Evolutionary conservation across 2,888 invertebrate genomes (phyloP).

Genomic region (Cremastinae sp.): DNA sequence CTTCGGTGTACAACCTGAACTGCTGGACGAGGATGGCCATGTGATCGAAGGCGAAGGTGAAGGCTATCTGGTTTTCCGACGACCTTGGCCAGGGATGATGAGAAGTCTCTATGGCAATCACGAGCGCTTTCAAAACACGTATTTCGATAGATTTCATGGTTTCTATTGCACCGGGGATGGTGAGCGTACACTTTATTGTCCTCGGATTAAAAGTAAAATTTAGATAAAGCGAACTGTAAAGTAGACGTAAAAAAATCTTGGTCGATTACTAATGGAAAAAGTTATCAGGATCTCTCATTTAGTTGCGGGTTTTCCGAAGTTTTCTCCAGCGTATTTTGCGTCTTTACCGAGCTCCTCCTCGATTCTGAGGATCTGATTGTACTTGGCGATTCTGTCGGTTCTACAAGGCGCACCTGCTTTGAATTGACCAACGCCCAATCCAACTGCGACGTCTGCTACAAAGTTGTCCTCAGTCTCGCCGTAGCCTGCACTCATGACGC

Average conservation of each 20-base stretch:
- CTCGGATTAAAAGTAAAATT: too few relatives aligned
- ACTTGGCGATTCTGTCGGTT: constrained; percentile 72
- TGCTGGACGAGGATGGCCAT: constrained; percentile 93
- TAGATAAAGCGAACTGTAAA: too few relatives aligned
- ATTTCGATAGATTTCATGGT: constrained; percentile 97
- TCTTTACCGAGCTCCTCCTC: constrained; percentile 75
- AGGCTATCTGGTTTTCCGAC: constrained; percentile 95
- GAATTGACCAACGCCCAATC: constrained; percentile 72
- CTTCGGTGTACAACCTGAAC: constrained; percentile 95
- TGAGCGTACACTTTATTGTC: too few relatives aligned
- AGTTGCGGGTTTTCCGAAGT: constrained; percentile 66
- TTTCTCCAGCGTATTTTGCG: constrained; percentile 72
- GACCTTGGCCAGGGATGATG: constrained; percentile 99
- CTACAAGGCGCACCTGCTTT: constrained; percentile 75
- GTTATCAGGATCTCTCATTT: too few relatives aligned
- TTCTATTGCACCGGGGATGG: constrained; percentile 99
- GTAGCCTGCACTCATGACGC: constrained; percentile 68
- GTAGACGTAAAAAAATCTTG: too few relatives aligned
- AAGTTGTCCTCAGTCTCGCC: constrained; percentile 76
- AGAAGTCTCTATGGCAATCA: constrained; percentile 96
- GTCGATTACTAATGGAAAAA: too few relatives aligned
- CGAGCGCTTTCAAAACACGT: constrained; percentile 93
- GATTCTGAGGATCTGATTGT: constrained; percentile 76
- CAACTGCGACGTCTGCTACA: constrained; percentile 74
- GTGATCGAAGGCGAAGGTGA: constrained; percentile 94